Evolutionary conservation across 2,113 vertebrate species (phyloP).

Genomic region (Donacobius atricapilla): DNA sequence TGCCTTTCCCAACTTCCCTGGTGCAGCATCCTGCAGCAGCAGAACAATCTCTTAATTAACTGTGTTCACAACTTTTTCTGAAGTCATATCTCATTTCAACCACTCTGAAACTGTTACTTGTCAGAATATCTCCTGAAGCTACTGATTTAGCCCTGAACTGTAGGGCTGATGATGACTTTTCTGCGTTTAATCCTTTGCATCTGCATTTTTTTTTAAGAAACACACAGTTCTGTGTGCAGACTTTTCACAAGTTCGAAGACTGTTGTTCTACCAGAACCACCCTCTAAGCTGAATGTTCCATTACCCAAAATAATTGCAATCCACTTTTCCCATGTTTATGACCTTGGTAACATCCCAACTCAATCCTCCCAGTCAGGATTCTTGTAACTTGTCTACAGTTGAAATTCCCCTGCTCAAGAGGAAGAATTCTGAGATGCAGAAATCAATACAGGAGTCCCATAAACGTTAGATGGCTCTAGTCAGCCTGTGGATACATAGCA

Average conservation of each 20-base stretch:
- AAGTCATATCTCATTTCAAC: background rate
- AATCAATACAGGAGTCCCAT: background rate
- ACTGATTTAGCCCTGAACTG: background rate
- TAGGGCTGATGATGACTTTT: rapidly evolving
- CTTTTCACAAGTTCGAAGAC: background rate
- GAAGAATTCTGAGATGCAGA: background rate
- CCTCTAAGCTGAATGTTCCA: background rate
- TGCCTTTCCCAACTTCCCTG: background rate
- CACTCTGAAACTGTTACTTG: background rate
- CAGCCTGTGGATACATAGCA: background rate
- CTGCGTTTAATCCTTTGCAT: background rate
- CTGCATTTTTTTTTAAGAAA: background rate
- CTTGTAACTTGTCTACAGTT: background rate
- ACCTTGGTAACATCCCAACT: background rate
- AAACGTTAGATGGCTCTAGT: background rate
- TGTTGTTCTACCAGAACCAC: background rate
- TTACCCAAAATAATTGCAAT: background rate
- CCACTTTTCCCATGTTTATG: background rate
- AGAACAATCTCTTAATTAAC: background rate
- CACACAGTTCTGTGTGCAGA: background rate
- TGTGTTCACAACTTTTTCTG: background rate
- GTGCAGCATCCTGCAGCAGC: background rate
- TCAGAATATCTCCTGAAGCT: background rate
- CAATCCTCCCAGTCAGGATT: background rate
- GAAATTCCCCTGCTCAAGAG: background rate